Conservation (phyloP, 1,140 invertebrate genomes). For the Teleogryllus occipitalis region DNA sequence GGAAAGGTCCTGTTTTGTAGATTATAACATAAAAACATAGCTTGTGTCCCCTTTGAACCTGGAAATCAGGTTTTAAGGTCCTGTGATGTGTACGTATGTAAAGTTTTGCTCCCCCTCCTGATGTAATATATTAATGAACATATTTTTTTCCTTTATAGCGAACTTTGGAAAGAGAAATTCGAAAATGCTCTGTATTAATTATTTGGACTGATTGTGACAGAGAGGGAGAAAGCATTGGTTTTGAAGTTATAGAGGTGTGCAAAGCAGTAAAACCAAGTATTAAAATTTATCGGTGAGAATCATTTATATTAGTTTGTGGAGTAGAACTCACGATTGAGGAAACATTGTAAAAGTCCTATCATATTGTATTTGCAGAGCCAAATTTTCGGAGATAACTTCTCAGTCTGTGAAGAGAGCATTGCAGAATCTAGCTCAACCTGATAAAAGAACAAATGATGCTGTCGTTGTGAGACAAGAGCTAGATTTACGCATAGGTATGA, state of each 20-base stretch:
- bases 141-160: slow-evolving; percentile 40
- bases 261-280: slow-evolving; percentile 68
- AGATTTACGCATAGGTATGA: slow-evolving; percentile 87
- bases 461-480: slow-evolving; percentile 92
- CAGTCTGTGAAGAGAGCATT: slow-evolving; percentile 72
- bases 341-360: slow-evolving; percentile 16
- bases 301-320: too few species aligned
- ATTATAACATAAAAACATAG: too few species aligned
- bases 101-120: too few species aligned
- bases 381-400: slow-evolving; percentile 95
- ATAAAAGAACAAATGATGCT: slow-evolving; percentile 82
- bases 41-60: too few species aligned
- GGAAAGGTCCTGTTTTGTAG: too few species aligned
- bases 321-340: too few species aligned
- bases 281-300: slow-evolving; percentile 50
- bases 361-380: slow-evolving; percentile 56
- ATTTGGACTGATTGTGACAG: slow-evolving; percentile 99
- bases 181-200: slow-evolving; percentile 70
- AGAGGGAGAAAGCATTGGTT: slow-evolving; percentile 99
- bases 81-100: too few species aligned
- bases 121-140: slow-evolving; percentile 11
- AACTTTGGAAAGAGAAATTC: slow-evolving; percentile 75
- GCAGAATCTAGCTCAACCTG: slow-evolving; percentile 66
- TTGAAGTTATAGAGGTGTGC: slow-evolving; percentile 94
- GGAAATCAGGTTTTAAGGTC: too few species aligned